Base-by-base conservation (phyloP, 2,888 invertebrate species). In the Heliothis peltigera region DNA sequence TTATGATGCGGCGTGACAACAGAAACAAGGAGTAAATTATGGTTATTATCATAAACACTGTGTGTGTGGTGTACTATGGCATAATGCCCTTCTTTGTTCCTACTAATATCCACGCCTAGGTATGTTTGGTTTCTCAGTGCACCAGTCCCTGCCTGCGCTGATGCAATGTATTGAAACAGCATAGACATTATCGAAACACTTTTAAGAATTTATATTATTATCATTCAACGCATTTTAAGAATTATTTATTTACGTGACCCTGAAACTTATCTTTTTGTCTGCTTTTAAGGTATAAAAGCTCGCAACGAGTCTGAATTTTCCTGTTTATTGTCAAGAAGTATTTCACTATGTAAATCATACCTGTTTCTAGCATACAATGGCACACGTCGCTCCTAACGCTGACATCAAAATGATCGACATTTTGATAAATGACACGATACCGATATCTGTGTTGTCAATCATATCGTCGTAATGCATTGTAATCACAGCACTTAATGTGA, bases 361-460 rank as follows among this genome's bases (percentile, higher is more conserved):
- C 55, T 65, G 61, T 71, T 75, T 49, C 21, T 68, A 18, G 71
- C 70, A 82, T 82, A 85, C 85, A 83, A 84, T 75, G 59, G 63
- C 75, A 70, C 69, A 60, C 70, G 75, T 78, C 76, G 58, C 32
- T 69, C 55, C 71, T 60, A 55, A 76, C 48, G 65, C 77, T 73
- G 70, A 70, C 72, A 81, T 82, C 77, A 73, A 72, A 77, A 80
- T 86, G 88, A 87, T 87, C 77, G 87, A 88, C 88, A 82, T 66
- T 64, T 74, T 84, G 87, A 86, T 89, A 89, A 87, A 87, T 89
- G 84, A 81, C 81, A 77, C 57, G 83, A 83, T 86, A 85, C 68
- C 70, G 79, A 83, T 88, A 84, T 87, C 83, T 75, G 64, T 77
- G 83, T 82, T 87, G 89, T 91, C 91, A 90, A 91, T 91, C 91